Evolutionary conservation across 2,888 invertebrate species (phyloP).

Genomic region (Cecidostiba fungosa): DNA sequence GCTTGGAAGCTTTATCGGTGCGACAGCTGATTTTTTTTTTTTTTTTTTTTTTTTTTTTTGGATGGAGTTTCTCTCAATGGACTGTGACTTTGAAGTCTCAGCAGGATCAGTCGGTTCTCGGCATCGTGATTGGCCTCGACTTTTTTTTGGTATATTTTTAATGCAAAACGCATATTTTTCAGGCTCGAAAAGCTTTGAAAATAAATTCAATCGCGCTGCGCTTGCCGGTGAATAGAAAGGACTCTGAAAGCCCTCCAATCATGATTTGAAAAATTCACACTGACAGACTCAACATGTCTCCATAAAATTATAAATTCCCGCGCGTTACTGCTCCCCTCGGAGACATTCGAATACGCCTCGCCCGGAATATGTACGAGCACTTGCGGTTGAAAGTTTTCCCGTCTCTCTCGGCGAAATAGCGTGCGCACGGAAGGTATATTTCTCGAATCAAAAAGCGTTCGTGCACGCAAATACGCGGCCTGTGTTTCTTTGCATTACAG

Average conservation of each 20-base stretch:
- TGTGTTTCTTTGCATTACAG: background rate
- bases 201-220: background rate
- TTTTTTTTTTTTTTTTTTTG: no score
- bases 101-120: no score
- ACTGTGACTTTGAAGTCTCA: no score
- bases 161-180: background rate
- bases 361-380: background rate
- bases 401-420: background rate
- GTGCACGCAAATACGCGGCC: background rate
- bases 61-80: no score
- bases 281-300: slow-evolving; percentile 39
- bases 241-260: background rate
- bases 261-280: background rate
- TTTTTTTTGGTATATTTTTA: no score
- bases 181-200: background rate
- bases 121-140: no score
- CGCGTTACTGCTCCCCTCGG: slow-evolving; percentile 65
- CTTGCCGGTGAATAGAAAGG: background rate
- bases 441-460: slow-evolving; percentile 6
- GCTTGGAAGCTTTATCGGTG: background rate
- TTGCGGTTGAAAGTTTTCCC: background rate
- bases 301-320: slow-evolving; percentile 68
- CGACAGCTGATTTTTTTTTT: background rate
- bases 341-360: background rate
- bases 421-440: background rate